phyloP scores from a whole-genome alignment of 2,888 invertebrate genomes.

The Athalia circularis region DNA sequence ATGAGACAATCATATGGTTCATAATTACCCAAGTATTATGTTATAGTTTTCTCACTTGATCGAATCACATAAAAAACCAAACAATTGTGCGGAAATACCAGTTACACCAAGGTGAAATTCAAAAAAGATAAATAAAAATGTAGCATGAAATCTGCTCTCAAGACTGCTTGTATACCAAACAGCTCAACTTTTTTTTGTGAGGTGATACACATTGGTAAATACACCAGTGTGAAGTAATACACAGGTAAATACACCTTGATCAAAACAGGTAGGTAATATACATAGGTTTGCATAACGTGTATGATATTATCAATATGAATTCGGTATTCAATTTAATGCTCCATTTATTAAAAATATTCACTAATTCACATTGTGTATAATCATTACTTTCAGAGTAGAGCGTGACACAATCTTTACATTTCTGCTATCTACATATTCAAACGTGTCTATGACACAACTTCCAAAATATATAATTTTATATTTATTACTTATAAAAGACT shows the following conservation, averaged over 20 bases:
- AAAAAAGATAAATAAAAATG: too few relatives aligned
- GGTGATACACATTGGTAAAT: too few relatives aligned
- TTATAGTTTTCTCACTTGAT: too few relatives aligned
- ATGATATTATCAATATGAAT: constrained; percentile 28
- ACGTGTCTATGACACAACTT: constrained; percentile 64
- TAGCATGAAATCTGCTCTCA: too few relatives aligned
- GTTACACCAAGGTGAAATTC: background rate
- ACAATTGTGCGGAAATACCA: background rate
- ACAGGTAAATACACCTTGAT: background rate
- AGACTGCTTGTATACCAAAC: too few relatives aligned
- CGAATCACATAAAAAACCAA: too few relatives aligned
- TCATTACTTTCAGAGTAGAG: constrained; percentile 70
- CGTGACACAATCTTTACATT: constrained; percentile 63
- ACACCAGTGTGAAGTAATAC: background rate
- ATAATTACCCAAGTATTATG: too few relatives aligned
- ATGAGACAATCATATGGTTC: background rate
- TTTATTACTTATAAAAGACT: constrained; percentile 67
- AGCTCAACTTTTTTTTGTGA: too few relatives aligned
- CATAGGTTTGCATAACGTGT: background rate
- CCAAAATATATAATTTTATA: constrained; percentile 68
- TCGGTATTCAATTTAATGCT: constrained; percentile 60
- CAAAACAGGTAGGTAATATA: constrained; percentile 26
- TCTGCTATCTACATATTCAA: constrained; percentile 67
- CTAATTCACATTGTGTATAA: constrained; percentile 70
- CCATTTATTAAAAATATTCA: constrained; percentile 74